Percentiles rank a stretch among this genome's conserved stretches.
These are phyloP conservation scores for Palythoa grandis DNA, from an alignment of 92 coral and sea anemone genomes.

Conservation along the genomic window DNA sequence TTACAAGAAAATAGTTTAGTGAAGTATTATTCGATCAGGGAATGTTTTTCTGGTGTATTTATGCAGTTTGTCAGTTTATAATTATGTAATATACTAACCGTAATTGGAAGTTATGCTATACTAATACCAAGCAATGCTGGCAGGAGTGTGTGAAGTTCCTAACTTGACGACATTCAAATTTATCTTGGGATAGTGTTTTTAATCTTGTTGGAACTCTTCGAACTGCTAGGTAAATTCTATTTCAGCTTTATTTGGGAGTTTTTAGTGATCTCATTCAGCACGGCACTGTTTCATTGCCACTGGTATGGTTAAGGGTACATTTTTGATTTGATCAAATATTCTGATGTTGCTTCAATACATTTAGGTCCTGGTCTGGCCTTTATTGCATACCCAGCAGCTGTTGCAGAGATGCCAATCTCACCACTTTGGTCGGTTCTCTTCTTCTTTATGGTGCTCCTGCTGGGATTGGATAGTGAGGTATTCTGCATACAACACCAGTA, in stretches of 20 bases:
- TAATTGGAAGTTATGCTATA: neutral
- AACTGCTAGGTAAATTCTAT: neutral
- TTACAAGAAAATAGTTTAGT: neutral
- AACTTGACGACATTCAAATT: neutral
- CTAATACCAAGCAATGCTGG: slow-evolving; percentile 17
- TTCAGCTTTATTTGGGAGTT: neutral
- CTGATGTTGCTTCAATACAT: slow-evolving; percentile 49
- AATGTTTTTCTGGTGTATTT: neutral
- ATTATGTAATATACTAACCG: neutral
- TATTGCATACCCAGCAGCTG: slow-evolving; percentile 99
- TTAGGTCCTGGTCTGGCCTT: slow-evolving; percentile 99
- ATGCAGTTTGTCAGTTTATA: neutral
- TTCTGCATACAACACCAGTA: slow-evolving; percentile 43
- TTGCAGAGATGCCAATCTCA: slow-evolving; percentile 94
- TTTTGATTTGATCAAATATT: slow-evolving; percentile 32
- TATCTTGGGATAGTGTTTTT: neutral
- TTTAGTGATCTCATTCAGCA: neutral
- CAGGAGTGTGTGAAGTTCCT: slow-evolving; percentile 13
- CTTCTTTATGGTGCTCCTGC: slow-evolving; percentile 97
- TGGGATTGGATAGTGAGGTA: slow-evolving; percentile 99
- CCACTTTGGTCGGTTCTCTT: slow-evolving; percentile 98
- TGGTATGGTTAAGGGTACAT: slow-evolving; percentile 8
- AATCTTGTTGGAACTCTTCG: neutral
- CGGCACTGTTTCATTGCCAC: slow-evolving; percentile 18
- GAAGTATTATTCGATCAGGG: neutral